phyloP scores from a whole-genome alignment of 2,797 vertebrate species.

The Discoglossus pictus region DNA sequence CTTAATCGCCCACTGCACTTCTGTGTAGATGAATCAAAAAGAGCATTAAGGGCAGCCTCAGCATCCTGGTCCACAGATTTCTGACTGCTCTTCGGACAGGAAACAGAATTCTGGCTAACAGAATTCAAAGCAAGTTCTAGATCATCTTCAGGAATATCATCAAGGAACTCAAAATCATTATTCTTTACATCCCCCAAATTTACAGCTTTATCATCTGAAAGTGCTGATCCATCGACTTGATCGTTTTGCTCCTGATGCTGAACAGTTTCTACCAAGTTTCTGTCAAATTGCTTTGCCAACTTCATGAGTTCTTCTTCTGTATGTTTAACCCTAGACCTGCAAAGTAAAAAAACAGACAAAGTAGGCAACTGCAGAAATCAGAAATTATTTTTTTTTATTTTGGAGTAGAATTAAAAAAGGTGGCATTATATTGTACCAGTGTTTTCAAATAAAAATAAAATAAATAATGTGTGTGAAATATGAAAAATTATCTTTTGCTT shows the following conservation, averaged over 20 bases:
- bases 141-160: conserved; percentile 46
- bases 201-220: conserved; percentile 42
- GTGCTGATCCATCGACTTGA: conserved; percentile 53
- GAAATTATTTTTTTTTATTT: too few relatives aligned
- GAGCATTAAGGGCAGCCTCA: conserved; percentile 77
- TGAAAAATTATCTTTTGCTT: too few relatives aligned
- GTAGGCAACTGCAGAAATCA: too few relatives aligned
- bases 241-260: conserved; percentile 60
- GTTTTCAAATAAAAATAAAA: too few relatives aligned
- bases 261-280: conserved; percentile 82
- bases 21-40: conserved; percentile 88
- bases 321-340: conserved; percentile 69
- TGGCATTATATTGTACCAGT: too few relatives aligned
- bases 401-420: too few relatives aligned
- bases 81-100: conserved; percentile 42
- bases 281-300: conserved; percentile 89
- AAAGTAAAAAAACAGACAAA: conserved; percentile 41
- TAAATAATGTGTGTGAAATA: too few relatives aligned
- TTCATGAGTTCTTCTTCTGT: conserved; percentile 86
- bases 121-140: conserved; percentile 36
- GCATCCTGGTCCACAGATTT: conserved; percentile 62
- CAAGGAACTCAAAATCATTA: conserved; percentile 22
- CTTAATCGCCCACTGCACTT: conserved; percentile 72
- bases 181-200: conserved; percentile 47
- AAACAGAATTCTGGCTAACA: conserved; percentile 39